Conservation (phyloP, 2,113 vertebrate genomes). For the Mola mola region DNA sequence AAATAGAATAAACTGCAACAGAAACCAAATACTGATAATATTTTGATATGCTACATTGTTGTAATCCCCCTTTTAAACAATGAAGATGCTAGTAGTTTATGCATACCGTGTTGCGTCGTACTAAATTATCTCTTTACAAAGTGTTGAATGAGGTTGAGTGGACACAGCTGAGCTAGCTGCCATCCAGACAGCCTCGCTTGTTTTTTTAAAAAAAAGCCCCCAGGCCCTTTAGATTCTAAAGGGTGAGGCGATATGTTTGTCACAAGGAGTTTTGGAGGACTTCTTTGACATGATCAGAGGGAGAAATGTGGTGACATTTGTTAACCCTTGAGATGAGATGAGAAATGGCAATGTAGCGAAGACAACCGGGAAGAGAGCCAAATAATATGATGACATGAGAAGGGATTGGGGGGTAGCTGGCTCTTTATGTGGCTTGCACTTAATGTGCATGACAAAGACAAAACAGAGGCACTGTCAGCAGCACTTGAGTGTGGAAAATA, state of each 20-base stretch:
- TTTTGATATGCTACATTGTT: constrained; percentile 18
- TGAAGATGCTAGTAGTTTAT: constrained; percentile 12
- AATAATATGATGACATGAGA: constrained; percentile 35
- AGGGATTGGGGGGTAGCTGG: not conserved
- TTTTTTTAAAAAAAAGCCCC: constrained; percentile 31
- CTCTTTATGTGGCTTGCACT: constrained; percentile 23
- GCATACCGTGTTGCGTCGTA: constrained; percentile 32
- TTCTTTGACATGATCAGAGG: constrained; percentile 54
- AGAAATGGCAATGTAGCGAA: constrained; percentile 54
- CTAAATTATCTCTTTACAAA: constrained; percentile 29
- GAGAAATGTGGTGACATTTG: constrained; percentile 40
- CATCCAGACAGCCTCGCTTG: constrained; percentile 43
- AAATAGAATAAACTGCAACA: too few relatives aligned
- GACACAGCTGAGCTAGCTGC: constrained; percentile 65
- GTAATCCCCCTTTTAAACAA: constrained; percentile 11
- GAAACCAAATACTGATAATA: not conserved
- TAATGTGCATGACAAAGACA: constrained; percentile 43
- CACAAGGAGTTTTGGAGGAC: constrained; percentile 41
- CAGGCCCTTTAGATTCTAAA: constrained; percentile 39
- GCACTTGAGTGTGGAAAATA: constrained; percentile 49
- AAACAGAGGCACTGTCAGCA: constrained; percentile 56
- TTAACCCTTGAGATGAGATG: constrained; percentile 53
- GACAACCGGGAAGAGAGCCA: constrained; percentile 27
- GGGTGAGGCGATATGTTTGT: constrained; percentile 56
- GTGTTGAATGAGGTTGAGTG: constrained; percentile 57